Evolutionary conservation across 1,140 invertebrate genomes (phyloP).

Genomic region (Neelides sp.): DNA sequence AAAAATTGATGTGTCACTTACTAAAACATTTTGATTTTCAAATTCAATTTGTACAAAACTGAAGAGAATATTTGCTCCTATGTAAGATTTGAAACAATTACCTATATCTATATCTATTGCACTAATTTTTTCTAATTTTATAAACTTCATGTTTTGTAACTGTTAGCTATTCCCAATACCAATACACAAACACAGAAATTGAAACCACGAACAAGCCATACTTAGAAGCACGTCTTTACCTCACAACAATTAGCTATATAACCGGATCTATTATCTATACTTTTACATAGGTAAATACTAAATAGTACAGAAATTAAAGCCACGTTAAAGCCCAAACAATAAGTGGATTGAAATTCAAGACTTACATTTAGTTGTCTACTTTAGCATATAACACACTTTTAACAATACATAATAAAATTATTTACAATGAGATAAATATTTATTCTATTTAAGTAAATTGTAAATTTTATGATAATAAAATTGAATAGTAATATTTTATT

Average conservation of each 20-base stretch:
- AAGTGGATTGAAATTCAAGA: too few relatives aligned
- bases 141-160: constrained; percentile 8
- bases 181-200: not conserved
- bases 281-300: not conserved
- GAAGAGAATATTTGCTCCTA: not conserved
- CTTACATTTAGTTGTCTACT: too few relatives aligned
- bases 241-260: not conserved
- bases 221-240: not conserved
- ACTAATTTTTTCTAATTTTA: not conserved
- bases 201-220: not conserved
- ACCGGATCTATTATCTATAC: not conserved
- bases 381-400: too few relatives aligned
- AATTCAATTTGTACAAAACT: constrained; percentile 1
- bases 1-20: too few relatives aligned
- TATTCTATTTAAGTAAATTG: too few relatives aligned
- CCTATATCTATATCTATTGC: not conserved
- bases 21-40: too few relatives aligned
- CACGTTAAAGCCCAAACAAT: too few relatives aligned
- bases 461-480: too few relatives aligned
- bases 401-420: too few relatives aligned
- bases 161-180: not conserved
- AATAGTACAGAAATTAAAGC: not conserved
- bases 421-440: too few relatives aligned
- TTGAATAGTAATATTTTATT: too few relatives aligned
- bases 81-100: not conserved